These are phyloP conservation scores for Phengaris alcon DNA, from an alignment of 2,888 invertebrate genomes.

Conservation along the genomic window DNA sequence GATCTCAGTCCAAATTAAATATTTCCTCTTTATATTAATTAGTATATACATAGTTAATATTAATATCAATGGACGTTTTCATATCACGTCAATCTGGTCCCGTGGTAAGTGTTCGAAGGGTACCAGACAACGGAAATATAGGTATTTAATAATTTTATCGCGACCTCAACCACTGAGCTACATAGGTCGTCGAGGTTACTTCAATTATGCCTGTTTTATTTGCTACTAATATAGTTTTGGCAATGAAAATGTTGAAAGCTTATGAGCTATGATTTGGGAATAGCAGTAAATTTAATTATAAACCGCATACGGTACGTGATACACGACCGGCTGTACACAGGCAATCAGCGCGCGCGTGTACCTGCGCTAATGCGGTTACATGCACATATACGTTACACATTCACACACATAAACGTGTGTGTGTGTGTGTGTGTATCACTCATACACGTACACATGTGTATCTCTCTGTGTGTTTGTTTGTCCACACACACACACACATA, in stretches of 20 bases:
- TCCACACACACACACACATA: too few relatives aligned
- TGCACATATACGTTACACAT: background rate
- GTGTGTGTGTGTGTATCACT: background rate
- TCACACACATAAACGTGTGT: background rate
- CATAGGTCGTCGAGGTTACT: too few relatives aligned
- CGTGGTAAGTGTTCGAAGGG: too few relatives aligned
- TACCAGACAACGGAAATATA: too few relatives aligned
- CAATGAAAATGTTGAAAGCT: background rate
- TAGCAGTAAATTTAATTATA: conserved; percentile 8
- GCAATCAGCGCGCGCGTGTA: conserved; percentile 59
- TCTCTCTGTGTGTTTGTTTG: conserved; percentile 45
- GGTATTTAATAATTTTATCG: too few relatives aligned
- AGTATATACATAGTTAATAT: too few relatives aligned
- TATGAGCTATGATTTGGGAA: background rate
- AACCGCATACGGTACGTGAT: conserved; percentile 16
- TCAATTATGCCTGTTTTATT: too few relatives aligned
- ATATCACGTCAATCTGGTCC: too few relatives aligned
- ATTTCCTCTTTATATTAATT: too few relatives aligned
- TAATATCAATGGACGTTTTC: too few relatives aligned
- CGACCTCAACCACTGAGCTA: too few relatives aligned
- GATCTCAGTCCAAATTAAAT: too few relatives aligned
- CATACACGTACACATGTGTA: conserved; percentile 43
- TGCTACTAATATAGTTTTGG: background rate
- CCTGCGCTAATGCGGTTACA: conserved; percentile 61
- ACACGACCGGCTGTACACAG: background rate